Conservation (phyloP, 2,888 invertebrate species). For the Cremastobaeus sp. region DNA sequence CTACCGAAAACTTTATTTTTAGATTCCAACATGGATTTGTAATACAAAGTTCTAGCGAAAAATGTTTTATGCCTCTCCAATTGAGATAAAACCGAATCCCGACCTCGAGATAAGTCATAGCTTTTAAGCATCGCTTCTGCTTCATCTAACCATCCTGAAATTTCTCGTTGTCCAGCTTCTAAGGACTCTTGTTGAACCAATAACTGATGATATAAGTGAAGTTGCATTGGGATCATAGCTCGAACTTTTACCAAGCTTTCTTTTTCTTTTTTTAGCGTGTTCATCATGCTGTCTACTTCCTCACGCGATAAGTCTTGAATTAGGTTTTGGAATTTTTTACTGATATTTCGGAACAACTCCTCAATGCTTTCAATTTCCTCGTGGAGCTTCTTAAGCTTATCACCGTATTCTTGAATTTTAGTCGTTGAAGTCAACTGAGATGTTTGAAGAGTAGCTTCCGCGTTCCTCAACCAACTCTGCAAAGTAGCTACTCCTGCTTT, state of each 20-base stretch:
- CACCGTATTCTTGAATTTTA: slow-evolving; percentile 89
- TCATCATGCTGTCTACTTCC: slow-evolving; percentile 94
- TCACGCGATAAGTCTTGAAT: slow-evolving; percentile 94
- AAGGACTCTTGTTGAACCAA: slow-evolving; percentile 93
- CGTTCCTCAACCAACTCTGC: slow-evolving; percentile 88
- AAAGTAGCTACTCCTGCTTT: slow-evolving; percentile 86
- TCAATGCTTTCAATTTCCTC: slow-evolving; percentile 92
- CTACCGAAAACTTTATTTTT: slow-evolving; percentile 95
- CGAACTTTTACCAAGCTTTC: slow-evolving; percentile 91
- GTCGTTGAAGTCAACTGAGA: slow-evolving; percentile 87
- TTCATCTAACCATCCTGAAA: slow-evolving; percentile 90
- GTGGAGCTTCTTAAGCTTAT: slow-evolving; percentile 87
- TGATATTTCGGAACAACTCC: slow-evolving; percentile 92
- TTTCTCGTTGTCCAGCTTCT: slow-evolving; percentile 91
- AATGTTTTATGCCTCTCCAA: slow-evolving; percentile 91
- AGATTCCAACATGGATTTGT: slow-evolving; percentile 95
- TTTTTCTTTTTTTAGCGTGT: slow-evolving; percentile 91
- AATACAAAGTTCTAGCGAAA: slow-evolving; percentile 93
- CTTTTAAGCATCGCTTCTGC: slow-evolving; percentile 86
- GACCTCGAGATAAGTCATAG: slow-evolving; percentile 82
- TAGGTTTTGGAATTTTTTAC: slow-evolving; percentile 93
- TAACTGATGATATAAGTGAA: slow-evolving; percentile 90
- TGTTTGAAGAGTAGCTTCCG: slow-evolving; percentile 85
- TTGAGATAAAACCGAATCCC: slow-evolving; percentile 86
- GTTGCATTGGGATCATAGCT: slow-evolving; percentile 88